Base-by-base conservation (phyloP, 2,797 vertebrate species). In the Myiothlypis coronata region DNA sequence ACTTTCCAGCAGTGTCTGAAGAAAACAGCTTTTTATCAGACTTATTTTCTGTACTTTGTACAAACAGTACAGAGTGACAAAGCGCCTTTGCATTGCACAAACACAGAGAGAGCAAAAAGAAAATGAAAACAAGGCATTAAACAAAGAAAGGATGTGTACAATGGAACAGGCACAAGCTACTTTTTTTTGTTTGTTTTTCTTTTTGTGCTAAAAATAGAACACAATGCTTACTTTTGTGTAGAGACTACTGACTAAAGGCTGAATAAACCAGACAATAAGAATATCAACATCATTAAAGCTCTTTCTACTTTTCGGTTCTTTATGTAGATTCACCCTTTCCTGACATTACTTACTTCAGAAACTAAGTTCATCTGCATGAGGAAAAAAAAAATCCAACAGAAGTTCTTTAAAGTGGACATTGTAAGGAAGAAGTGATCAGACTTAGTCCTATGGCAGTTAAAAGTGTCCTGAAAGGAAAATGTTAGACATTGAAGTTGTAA, bases 141-240 rank as follows among this genome's bases (percentile, higher is more conserved):
- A 76, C 83, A 95, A 93, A 92, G 87, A 80, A 87, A 95, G 64
- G 37, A 81, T 86, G 46, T 70, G 69, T 74, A 88, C 61, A 75
- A 50, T 37, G 67, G 67, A 88, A 88, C 49, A 71, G 26, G 39
- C 55, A 75, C 53, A 85, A 80, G 30, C 30, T 81, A 28, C 14
- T 61, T 72, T 14, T 59, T 65, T 61, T 44, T 9, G 34, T 26
- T 50, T 84, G 68, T 57, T 90, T 83, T 83, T 27, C 67, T 91
- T 79, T 78, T 81, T 37, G 8, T 57, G 24, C 41, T 83, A 90
- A 78, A 94, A 86, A 86, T 55, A 70, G 49, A 95, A 68, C 19
- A 95, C 60, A 81, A n/a, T 75, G 41, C 28, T 94, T 79, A 68
- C 43, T 43, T 89, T 90, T 70, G 14, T 79, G 59, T 37, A 71